Evolutionary conservation across 2,888 invertebrate genomes (phyloP), one percentile per base, ranked within the genome.

Genomic region (Dryomyza anilis): DNA sequence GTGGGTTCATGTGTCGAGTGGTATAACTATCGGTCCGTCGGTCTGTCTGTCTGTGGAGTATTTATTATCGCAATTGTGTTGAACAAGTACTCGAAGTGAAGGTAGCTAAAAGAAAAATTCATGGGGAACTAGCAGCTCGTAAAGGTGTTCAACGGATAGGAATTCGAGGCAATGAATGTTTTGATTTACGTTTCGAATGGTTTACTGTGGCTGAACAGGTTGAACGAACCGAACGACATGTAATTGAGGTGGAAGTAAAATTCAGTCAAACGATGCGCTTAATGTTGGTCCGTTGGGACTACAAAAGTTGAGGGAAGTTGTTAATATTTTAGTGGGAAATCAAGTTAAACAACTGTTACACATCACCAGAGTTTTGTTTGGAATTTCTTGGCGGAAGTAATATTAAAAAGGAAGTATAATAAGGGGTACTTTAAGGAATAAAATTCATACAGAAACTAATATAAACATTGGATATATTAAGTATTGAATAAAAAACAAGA

Each of bases 41-140:
- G 33, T 7, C 33, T 10, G 16, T 12, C 8, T 23, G 27, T 10
- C 10, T 16, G 36, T 58, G 58, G 5, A 45, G 59, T 46, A 33
- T 52, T 64, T 52, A 52, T 45, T 58, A 27, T 27, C n/a, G 55
- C 58, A 58, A 59, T 64, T 59, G 29, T 46, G 55, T 53, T 43
- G 27, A 25, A 60, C 60, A 55, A 65, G 29, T 14, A 12, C 43
- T 43, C 19, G 27, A 10, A 50, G 39, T 4, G 21, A 48, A 23
- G 16, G 10, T 3, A 12, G 27, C 52, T 39, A 16, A 23, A 25
- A 50, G 16, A 27, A 39, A 16, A 21, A 36, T 53, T 19, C 30
- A 4, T 12, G 16, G 16, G 10, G 16, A 4, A 16, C 23, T 48
- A 48, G 36, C 61, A 52, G 61, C 30, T 61, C 53, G 61, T 61